Evolutionary conservation across 1,140 invertebrate species (phyloP), one percentile per base, ranked within the genome.

Genomic region (Microvelia longipes): DNA sequence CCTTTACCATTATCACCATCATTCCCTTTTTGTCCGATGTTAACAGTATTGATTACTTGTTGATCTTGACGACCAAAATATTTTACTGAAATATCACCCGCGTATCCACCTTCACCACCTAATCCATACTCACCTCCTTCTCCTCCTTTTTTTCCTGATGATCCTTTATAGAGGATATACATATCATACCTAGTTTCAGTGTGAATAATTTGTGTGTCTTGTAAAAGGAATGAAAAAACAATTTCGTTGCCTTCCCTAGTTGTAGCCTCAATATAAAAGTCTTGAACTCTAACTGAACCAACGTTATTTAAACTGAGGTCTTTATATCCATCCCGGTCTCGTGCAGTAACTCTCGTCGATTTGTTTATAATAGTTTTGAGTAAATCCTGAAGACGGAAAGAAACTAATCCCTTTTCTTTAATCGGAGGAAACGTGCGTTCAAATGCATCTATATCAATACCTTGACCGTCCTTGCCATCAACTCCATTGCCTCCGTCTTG

Each of bases 71-170:
- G 13, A 25, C 13, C 28, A n/a, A 29, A 1, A 25, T 69, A 64
- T 28, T 15, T 69, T 50, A 70, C 65, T 26, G 29, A 65, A 27
- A 74, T 72, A 15, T 72, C 66, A 15, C 73, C 73, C 29, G 69
- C 29, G 60, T 69, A 71, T 71, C 72, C 71, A 2, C 73, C 73
- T 69, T 74, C 27, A n/a, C 73, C 73, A 28, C 69, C 73, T 24
- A 70, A 28, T 15, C 74, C 69, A 27, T 63, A 63, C 69, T 71
- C 69, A 27, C 74, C 74, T 66, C 71, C 74, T 24, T 29, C 24
- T 64, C 63, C 30, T 64, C 72, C 73, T 35, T 29, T 19, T 63
- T 72, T 19, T 14, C 72, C 72, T 65, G 25, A 19, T 24, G 67
- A 67, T 60, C 73, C 73, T 67, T 29, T 62, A 64, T 68, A 29